Base-by-base conservation (phyloP, 1,140 invertebrate genomes). In the Drosophila ohnishii region DNA sequence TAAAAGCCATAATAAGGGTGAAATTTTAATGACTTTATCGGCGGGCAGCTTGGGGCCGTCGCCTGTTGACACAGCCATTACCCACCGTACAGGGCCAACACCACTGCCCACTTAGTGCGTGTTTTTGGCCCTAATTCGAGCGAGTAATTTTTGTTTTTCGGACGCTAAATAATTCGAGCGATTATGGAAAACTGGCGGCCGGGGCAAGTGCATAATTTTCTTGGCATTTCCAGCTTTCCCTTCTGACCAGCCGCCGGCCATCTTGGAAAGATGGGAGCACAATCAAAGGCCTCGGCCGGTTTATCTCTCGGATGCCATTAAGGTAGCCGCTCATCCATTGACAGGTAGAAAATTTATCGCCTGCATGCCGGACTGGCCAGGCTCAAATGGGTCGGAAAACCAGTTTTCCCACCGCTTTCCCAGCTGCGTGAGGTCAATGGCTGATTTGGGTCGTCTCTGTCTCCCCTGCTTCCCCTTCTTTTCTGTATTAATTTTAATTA, bases 1-100 rank as follows among this genome's bases (percentile, higher is more conserved):
- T 89, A 89, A 90, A 89, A 81, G 75, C 85, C 75, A 90, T 90
- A 90, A 90, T 90, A 90, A 90, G 89, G 82, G 85, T 87, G 80
- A 76, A 87, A 84, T 84, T 90, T 87, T 90, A 90, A 90, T 90
- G 75, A 80, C 89, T 90, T 89, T 61, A 90, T 90, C 84, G 75
- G 69, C 60, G 50, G 57, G 51, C 34, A 37, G 19, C 61, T 39
- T 42, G 67, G 60, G 14, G 61, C 25, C 39, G 35, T 39, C 25
- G 73, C 73, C 83, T 84, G 84, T 88, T 88, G 80, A 87, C 84
- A 84, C 62, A 84, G 59, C 84, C 76, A 78, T 86, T 82, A 70
- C 69, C 42, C 65, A 32, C 51, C 6, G 60, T 7, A 39, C 47
- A 30, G 11, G 19, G 71, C 28, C 35, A 2, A 11, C 22, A 32